phyloP scores from a whole-genome alignment of 2,113 vertebrate genomes.

The Leptodactylus fuscus region DNA sequence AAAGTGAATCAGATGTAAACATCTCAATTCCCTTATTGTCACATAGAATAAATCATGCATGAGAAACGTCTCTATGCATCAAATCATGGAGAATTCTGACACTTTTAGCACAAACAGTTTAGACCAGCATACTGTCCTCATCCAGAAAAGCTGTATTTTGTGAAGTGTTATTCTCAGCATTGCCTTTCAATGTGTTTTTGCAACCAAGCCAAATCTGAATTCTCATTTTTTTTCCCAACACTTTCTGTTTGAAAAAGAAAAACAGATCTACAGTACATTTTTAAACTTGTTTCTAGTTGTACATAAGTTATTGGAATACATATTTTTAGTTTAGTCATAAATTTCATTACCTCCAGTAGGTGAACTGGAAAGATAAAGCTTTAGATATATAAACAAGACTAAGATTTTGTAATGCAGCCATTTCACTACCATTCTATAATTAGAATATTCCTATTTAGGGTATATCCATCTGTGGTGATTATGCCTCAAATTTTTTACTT shows the following conservation, averaged over 20 bases:
- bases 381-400: too few species aligned
- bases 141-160: neutral
- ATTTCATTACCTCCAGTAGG: too few species aligned
- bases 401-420: too few species aligned
- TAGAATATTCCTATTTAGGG: too few species aligned
- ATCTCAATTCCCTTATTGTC: conserved; percentile 28
- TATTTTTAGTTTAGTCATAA: neutral
- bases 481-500: too few species aligned
- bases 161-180: neutral
- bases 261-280: neutral
- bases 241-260: neutral
- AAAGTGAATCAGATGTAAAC: conserved; percentile 29
- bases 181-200: neutral
- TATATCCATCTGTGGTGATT: too few species aligned
- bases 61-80: conserved; percentile 23
- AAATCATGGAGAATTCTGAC: neutral
- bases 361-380: too few species aligned
- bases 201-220: neutral
- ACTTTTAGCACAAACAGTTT: conserved; percentile 13
- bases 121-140: neutral
- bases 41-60: conserved; percentile 15
- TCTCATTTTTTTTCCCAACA: neutral
- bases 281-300: neutral
- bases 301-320: neutral
- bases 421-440: too few species aligned